Evolutionary conservation across 64 coral and sea anemone species (phyloP), one percentile per base, ranked within the genome.

Genomic region (Astreopora myriophthalma): DNA sequence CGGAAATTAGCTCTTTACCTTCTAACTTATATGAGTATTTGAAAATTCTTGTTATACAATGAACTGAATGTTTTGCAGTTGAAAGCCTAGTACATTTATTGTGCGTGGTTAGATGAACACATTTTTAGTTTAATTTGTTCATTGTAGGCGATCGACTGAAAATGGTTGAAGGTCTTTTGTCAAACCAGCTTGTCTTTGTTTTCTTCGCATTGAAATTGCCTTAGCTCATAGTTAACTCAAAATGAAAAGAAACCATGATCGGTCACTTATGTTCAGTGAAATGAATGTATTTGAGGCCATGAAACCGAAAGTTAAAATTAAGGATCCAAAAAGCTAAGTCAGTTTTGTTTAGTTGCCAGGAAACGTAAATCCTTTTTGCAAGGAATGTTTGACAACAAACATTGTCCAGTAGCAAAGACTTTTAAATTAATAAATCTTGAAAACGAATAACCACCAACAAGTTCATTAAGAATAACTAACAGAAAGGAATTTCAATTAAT

Each of bases 401-500:
- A 34, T 25, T 83, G 79, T 83, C 61, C 39, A 83, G 52, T 37
- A 20, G 52, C 28, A 83, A 83, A 38, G 64, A 48, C 17, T 33
- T 19, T 37, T 64, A 83, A 83, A 83, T 83, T 83, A 83, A 83
- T 64, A 83, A 83, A 83, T 83, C 52, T 33, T 65, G 57, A 64
- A 83, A 64, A 22, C 19, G 79, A 83, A 33, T 83, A 64, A 83
- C 55, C 61, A 58, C 10, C 52, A 33, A 22, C 57, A 83, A 83
- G 52, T 83, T 83, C 79, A 83, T 83, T 83, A 83, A 83, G 31
- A 83, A 83, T 25, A 26, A 22, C 48, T 58, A 33, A 83, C 32
- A 83, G 48, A 38, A 39, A 39, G 12, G 57, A 83, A 83, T 83
- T 83, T 83, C 79, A 83, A 80, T 83, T 83, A 83, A 63, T 64